Base-by-base conservation (phyloP, 2,888 invertebrate species). In the Cryptocephalus primarius region DNA sequence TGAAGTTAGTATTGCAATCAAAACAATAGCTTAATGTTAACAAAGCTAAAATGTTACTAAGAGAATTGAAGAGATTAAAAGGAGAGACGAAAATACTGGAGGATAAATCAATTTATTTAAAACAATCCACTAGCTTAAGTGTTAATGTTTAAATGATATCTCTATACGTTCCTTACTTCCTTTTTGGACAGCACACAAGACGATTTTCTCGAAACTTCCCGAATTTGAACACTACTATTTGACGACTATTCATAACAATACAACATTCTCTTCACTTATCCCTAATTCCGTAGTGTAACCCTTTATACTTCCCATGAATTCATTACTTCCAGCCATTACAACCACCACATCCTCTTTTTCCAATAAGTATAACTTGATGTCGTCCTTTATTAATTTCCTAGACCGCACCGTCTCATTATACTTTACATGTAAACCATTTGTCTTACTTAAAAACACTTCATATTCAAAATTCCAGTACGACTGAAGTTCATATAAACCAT, bases 381-480 rank as follows among this genome's bases (percentile, higher is more conserved):
- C 63, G 39, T 63, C 55, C 9, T 39, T 10, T 38, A 45, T 56
- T 8, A 81, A 57, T 62, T 67, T 75, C 34, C 58, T 56, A 43
- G 52, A 51, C 46, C 65, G 58, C 33, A 80, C 63, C 41, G 73
- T 71, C 66, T 80, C 80, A 58, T 73, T 68, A 63, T 80, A 79
- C 60, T 74, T 76, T 39, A 53, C 39, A 10, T 39, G 32, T 11
- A 51, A 52, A 33, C 55, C 47, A 11, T 49, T 49, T 8, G 48
- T 39, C 33, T 58, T 55, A 46, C 60, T 61, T 54, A 86, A 55
- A 68, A 76, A 83, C 52, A 84, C 70, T 39, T 72, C 69, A 53
- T 79, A 79, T n/a, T 69, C 70, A 63, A 88, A 88, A 70, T 89
- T 89, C 88, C 88, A 88, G 65, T 73, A 80, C 31, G 72, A 68